Evolutionary conservation across 2,797 vertebrate species (phyloP).

Genomic region (Pangasius sanitwongsei): DNA sequence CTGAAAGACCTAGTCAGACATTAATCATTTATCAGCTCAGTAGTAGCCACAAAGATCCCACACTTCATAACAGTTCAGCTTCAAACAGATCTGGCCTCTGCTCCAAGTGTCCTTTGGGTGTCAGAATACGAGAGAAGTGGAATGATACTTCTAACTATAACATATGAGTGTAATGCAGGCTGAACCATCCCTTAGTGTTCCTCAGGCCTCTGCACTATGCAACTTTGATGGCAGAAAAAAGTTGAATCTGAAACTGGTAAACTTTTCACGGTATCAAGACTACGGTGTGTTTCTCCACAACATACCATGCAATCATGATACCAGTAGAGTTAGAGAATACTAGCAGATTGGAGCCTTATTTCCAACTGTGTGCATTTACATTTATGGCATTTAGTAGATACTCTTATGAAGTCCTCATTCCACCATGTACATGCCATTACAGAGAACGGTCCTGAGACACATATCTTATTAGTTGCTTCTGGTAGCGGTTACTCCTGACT

Average conservation of each 20-base stretch:
- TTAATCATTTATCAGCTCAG: constrained; percentile 48
- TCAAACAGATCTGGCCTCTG: constrained; percentile 43
- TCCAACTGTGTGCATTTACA: too few relatives aligned
- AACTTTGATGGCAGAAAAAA: constrained; percentile 19
- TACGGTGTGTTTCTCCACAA: neutral
- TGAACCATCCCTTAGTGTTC: constrained; percentile 4
- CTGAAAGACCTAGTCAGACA: constrained; percentile 9
- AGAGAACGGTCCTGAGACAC: neutral
- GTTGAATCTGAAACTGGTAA: constrained; percentile 17
- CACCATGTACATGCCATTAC: neutral
- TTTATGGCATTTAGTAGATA: neutral
- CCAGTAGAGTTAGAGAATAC: neutral
- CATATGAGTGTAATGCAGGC: neutral
- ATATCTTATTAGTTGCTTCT: neutral
- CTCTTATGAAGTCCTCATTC: neutral
- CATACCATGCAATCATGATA: neutral
- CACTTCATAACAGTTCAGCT: constrained; percentile 39
- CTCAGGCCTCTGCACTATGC: neutral
- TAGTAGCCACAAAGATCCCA: constrained; percentile 30
- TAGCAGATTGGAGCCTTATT: neutral
- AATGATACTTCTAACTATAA: constrained; percentile 19
- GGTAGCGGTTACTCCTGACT: neutral
- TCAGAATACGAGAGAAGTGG: constrained; percentile 17
- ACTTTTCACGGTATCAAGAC: neutral
- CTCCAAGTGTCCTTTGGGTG: constrained; percentile 10